These are phyloP conservation scores for Mola mola DNA, from an alignment of 2,113 vertebrate genomes.

Conservation along the genomic window DNA sequence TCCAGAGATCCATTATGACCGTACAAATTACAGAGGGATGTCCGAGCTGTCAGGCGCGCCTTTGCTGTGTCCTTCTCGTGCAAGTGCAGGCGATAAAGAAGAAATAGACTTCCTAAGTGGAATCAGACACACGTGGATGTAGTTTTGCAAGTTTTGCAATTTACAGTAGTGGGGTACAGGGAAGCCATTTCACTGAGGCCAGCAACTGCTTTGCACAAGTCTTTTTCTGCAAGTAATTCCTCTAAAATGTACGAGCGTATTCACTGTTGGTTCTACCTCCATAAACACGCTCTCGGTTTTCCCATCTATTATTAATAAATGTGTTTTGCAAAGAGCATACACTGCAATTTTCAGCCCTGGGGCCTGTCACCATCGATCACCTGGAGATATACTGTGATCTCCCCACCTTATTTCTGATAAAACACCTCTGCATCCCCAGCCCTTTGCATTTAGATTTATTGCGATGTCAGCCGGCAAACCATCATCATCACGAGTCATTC, in stretches of 20 bases:
- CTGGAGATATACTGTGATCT: slow-evolving; percentile 26
- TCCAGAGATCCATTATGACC: slow-evolving; percentile 26
- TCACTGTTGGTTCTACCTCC: slow-evolving; percentile 27
- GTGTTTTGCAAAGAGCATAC: slow-evolving; percentile 40
- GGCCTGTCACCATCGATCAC: slow-evolving; percentile 40
- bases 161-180: not conserved
- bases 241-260: slow-evolving; percentile 12
- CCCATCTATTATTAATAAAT: slow-evolving; percentile 60
- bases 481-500: slow-evolving; percentile 59
- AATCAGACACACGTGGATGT: too few species aligned
- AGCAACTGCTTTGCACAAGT: slow-evolving; percentile 12
- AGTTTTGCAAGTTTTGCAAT: too few species aligned
- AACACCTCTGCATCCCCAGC: slow-evolving; percentile 20
- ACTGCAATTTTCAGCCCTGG: slow-evolving; percentile 32
- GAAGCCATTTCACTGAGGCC: slow-evolving; percentile 5
- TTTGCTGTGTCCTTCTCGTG: slow-evolving; percentile 5
- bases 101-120: not conserved
- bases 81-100: slow-evolving; percentile 8
- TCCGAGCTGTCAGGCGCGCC: not conserved
- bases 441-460: slow-evolving; percentile 43
- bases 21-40: slow-evolving; percentile 24
- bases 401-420: slow-evolving; percentile 48
- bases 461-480: slow-evolving; percentile 46
- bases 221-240: slow-evolving; percentile 12
- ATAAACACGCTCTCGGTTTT: slow-evolving; percentile 40